These are phyloP conservation scores for Stenodema calcarata DNA, from an alignment of 2,888 invertebrate species.

Conservation along the genomic window DNA sequence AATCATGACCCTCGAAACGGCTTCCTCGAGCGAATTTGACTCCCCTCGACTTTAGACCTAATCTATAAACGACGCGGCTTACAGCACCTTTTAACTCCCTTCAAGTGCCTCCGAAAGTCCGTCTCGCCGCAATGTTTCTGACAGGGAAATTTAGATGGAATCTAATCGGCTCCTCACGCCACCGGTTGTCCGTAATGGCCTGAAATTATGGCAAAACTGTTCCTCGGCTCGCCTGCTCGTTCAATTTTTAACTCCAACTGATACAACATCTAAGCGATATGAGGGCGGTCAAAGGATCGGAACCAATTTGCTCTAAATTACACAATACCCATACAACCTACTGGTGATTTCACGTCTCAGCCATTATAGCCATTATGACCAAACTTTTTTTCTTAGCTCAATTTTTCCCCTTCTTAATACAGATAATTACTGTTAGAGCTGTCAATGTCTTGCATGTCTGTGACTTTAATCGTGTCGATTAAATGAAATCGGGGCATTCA, in stretches of 20 bases:
- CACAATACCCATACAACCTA: background rate
- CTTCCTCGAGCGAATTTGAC: background rate
- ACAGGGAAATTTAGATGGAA: constrained; percentile 24
- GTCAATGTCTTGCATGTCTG: too few relatives aligned
- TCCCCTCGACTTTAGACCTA: background rate
- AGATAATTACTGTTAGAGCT: too few relatives aligned
- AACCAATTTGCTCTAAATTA: background rate
- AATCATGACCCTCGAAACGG: background rate
- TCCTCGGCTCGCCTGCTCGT: background rate
- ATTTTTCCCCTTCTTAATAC: too few relatives aligned
- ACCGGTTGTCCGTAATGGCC: background rate
- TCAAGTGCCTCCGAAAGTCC: background rate
- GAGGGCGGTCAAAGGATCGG: background rate
- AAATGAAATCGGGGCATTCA: too few relatives aligned
- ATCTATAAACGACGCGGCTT: background rate
- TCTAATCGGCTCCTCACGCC: constrained; percentile 39
- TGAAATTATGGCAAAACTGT: background rate
- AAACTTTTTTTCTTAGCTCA: background rate
- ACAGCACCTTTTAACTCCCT: background rate
- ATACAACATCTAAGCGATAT: background rate
- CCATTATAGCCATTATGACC: background rate
- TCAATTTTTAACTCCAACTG: background rate
- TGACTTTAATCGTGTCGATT: too few relatives aligned
- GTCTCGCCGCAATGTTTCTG: background rate
- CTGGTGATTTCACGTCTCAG: background rate